Percentiles rank a stretch among this genome's conserved stretches.
Conservation (phyloP, 2,888 invertebrate genomes). For the Physocephala rufipes region DNA sequence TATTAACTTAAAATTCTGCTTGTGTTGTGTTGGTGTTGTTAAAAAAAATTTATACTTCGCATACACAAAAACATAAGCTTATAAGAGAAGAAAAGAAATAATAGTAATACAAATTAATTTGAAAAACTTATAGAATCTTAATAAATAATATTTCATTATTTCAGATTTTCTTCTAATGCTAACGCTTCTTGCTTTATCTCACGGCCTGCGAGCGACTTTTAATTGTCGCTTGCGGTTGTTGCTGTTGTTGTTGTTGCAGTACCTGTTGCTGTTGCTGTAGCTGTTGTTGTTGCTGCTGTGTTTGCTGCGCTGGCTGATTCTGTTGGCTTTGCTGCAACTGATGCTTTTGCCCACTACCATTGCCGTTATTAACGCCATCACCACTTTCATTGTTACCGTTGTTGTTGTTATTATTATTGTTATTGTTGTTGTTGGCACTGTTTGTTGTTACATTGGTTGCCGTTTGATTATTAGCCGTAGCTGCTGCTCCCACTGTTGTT, state of each 20-base stretch:
- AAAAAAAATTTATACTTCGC: too few relatives aligned
- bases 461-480: constrained; percentile 46
- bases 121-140: too few relatives aligned
- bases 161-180: too few relatives aligned
- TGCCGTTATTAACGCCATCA: background rate
- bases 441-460: constrained; percentile 38
- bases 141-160: background rate
- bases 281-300: constrained; percentile 17
- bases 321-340: too few relatives aligned
- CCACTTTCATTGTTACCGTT: background rate
- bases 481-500: constrained; percentile 8
- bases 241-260: constrained; percentile 20
- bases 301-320: constrained; percentile 39
- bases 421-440: constrained; percentile 20
- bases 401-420: background rate
- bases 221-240: background rate
- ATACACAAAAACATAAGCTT: constrained; percentile 34
- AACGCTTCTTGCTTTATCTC: constrained; percentile 24
- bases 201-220: constrained; percentile 34
- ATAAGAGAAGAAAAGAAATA: constrained; percentile 23
- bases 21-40: too few relatives aligned
- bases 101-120: background rate
- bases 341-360: constrained; percentile 8
- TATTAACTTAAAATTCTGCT: constrained; percentile 14
- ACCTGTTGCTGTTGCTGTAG: constrained; percentile 18